Evolutionary conservation across 2,888 invertebrate species (phyloP).

Genomic region (Caenorhabditis parvicauda): DNA sequence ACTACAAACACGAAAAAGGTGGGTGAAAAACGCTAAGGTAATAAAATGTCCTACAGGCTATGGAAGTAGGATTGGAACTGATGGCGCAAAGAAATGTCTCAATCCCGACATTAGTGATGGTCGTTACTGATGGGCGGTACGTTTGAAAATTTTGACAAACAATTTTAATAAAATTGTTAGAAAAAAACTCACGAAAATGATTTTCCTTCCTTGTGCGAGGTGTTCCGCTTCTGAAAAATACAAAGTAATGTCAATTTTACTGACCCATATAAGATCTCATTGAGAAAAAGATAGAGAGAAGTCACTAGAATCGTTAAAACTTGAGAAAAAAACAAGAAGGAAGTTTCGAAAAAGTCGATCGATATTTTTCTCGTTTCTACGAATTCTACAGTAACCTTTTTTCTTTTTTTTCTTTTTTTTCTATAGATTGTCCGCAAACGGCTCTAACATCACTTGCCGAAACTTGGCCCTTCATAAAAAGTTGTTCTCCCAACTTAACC

Average conservation of each 20-base stretch:
- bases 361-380: too few species aligned
- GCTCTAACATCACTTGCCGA: too few species aligned
- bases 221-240: too few species aligned
- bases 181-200: not conserved
- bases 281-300: not conserved
- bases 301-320: not conserved
- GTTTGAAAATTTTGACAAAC: not conserved
- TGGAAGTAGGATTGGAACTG: constrained; percentile 50
- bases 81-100: constrained; percentile 52
- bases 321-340: not conserved
- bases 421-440: too few species aligned
- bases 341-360: too few species aligned
- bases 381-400: too few species aligned
- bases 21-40: constrained; percentile 42
- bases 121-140: constrained; percentile 57
- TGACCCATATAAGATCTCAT: too few species aligned
- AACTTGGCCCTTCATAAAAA: too few species aligned
- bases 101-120: constrained; percentile 54
- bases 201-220: not conserved
- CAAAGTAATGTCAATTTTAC: too few species aligned
- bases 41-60: constrained; percentile 46
- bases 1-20: constrained; percentile 54
- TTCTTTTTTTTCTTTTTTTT: too few species aligned
- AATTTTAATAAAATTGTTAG: not conserved
- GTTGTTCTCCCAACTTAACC: too few species aligned